phyloP scores from a whole-genome alignment of 2,888 invertebrate species.

The Lepetodrilus schrolli region DNA sequence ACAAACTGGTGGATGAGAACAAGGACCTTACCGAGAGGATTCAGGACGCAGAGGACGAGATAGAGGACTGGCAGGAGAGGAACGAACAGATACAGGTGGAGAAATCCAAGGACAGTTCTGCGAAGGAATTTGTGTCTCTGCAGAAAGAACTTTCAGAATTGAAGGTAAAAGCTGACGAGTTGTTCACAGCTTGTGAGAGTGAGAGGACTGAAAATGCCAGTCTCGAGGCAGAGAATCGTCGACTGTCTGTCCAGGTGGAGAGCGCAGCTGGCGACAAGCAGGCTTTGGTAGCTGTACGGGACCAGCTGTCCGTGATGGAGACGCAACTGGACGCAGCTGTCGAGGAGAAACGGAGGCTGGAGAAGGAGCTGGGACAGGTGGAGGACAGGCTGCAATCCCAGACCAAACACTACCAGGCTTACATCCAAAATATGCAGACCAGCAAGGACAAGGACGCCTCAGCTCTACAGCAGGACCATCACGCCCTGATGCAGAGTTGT shows the following conservation, averaged over 20 bases:
- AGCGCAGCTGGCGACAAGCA: conserved; percentile 30
- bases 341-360: conserved; percentile 34
- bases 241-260: conserved; percentile 41
- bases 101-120: not conserved
- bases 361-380: conserved; percentile 30
- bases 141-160: conserved; percentile 45
- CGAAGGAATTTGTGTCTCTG: conserved; percentile 39
- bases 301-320: conserved; percentile 29
- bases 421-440: conserved; percentile 52
- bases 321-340: conserved; percentile 35
- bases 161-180: conserved; percentile 37
- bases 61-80: conserved; percentile 43
- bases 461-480: conserved; percentile 49
- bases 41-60: conserved; percentile 43
- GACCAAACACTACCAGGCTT: conserved; percentile 54
- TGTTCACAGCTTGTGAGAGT: conserved; percentile 38
- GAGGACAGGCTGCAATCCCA: conserved; percentile 38
- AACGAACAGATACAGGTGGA: conserved; percentile 48
- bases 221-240: conserved; percentile 38
- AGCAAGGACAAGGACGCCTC: conserved; percentile 46
- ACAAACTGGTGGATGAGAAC: conserved; percentile 36
- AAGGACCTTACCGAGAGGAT: conserved; percentile 44
- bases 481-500: conserved; percentile 44
- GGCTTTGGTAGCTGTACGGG: not conserved
- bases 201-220: conserved; percentile 46